phyloP scores from a whole-genome alignment of 2,797 vertebrate genomes.

The Aythya fuligula region DNA sequence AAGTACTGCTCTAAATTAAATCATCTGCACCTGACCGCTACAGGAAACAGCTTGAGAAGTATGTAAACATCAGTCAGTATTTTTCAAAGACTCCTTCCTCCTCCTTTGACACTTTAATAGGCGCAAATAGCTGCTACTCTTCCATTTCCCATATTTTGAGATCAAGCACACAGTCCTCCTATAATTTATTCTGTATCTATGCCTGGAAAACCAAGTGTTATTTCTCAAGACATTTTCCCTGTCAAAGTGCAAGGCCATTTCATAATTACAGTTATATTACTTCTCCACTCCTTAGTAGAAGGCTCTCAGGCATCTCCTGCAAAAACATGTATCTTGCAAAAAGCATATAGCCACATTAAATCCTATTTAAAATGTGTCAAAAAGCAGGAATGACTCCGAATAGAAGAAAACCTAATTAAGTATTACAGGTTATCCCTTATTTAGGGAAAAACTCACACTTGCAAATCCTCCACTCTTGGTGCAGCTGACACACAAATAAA shows the following conservation, averaged over 20 bases:
- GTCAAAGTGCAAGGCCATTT: not conserved
- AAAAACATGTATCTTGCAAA: not conserved
- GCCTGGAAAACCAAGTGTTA: not conserved
- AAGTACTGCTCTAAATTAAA: slow-evolving; percentile 3
- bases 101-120: not conserved
- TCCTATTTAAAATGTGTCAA: slow-evolving; percentile 19
- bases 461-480: not conserved
- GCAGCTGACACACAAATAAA: not conserved
- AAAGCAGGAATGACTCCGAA: not conserved
- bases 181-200: not conserved
- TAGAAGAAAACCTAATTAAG: slow-evolving; percentile 9
- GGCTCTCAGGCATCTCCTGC: not conserved
- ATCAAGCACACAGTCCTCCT: not conserved
- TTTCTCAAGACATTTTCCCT: slow-evolving; percentile 5
- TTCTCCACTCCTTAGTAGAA: not conserved
- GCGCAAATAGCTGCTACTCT: not conserved
- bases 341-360: not conserved
- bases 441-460: not conserved
- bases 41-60: not conserved
- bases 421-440: not conserved
- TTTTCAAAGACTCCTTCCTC: slow-evolving; percentile 20
- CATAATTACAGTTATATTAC: slow-evolving; percentile 22
- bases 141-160: slow-evolving; percentile 14
- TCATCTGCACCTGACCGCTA: not conserved
- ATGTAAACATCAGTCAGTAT: not conserved